phyloP scores from a whole-genome alignment of 2,797 vertebrate genomes.

The Pantherophis alleghaniensis region DNA sequence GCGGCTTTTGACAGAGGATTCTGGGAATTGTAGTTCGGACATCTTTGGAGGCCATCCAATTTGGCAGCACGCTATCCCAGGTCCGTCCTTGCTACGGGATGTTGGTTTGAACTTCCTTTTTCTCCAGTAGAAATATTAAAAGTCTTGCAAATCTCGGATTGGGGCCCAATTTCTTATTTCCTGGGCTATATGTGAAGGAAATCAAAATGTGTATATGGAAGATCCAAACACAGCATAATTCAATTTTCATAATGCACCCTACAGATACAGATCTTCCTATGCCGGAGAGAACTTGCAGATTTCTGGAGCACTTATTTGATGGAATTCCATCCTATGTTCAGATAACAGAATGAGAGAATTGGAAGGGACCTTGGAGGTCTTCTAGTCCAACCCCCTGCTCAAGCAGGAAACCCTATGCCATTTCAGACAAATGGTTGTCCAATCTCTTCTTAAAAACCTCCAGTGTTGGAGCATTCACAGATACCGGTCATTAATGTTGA shows the following conservation, averaged over 20 bases:
- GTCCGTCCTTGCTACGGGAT: too few species aligned
- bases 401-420: too few species aligned
- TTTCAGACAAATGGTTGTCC: too few species aligned
- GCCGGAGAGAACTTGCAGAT: neutral
- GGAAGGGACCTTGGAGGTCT: too few species aligned
- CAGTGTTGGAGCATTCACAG: too few species aligned
- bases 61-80: neutral
- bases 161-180: too few species aligned
- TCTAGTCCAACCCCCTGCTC: too few species aligned
- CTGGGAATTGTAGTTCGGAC: neutral
- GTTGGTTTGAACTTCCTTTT: neutral
- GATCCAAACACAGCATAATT: neutral
- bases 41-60: neutral
- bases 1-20: neutral
- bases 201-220: neutral
- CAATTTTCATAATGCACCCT: neutral
- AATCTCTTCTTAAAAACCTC: too few species aligned
- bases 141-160: neutral
- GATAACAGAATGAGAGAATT: too few species aligned
- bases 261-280: neutral
- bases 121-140: neutral
- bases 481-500: neutral
- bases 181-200: too few species aligned
- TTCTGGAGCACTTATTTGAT: neutral
- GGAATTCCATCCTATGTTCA: neutral